Evolutionary conservation across 2,797 vertebrate genomes (phyloP).

Genomic region (Ceryle rudis): DNA sequence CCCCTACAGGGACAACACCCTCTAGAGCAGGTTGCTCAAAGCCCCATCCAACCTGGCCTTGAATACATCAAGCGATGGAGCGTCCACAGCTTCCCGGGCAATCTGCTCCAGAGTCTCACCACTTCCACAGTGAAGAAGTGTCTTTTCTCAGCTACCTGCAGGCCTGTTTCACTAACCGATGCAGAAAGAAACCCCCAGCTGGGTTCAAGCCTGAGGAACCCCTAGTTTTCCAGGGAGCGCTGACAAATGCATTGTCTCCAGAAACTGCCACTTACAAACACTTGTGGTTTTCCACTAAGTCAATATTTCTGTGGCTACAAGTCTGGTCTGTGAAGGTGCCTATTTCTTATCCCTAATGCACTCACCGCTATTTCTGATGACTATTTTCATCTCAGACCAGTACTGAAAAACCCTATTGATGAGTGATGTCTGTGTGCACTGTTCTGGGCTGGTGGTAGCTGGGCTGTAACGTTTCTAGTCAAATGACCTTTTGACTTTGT

Average conservation of each 20-base stretch:
- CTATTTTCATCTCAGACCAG: not conserved
- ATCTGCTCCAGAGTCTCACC: too few species aligned
- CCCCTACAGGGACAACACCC: too few species aligned
- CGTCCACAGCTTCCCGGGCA: too few species aligned
- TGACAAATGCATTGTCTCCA: not conserved
- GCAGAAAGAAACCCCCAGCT: not conserved
- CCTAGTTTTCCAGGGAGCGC: not conserved
- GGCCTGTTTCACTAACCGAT: not conserved
- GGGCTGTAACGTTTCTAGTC: constrained; percentile 23
- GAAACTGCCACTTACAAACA: not conserved
- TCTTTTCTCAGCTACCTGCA: not conserved
- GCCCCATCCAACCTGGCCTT: too few species aligned
- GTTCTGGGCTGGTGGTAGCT: not conserved
- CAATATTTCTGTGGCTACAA: constrained; percentile 13
- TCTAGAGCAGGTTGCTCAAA: too few species aligned
- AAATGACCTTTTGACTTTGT: constrained; percentile 9
- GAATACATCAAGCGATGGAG: too few species aligned
- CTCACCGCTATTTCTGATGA: constrained; percentile 13
- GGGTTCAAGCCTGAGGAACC: not conserved
- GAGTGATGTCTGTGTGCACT: not conserved
- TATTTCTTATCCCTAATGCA: not conserved
- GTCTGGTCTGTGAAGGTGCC: not conserved
- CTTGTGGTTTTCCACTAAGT: not conserved
- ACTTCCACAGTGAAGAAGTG: too few species aligned
- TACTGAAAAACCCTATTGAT: constrained; percentile 34